Percentiles rank a stretch among this genome's conserved stretches.
Conservation (phyloP, 1,140 invertebrate species). For the Lethrus apterus region DNA sequence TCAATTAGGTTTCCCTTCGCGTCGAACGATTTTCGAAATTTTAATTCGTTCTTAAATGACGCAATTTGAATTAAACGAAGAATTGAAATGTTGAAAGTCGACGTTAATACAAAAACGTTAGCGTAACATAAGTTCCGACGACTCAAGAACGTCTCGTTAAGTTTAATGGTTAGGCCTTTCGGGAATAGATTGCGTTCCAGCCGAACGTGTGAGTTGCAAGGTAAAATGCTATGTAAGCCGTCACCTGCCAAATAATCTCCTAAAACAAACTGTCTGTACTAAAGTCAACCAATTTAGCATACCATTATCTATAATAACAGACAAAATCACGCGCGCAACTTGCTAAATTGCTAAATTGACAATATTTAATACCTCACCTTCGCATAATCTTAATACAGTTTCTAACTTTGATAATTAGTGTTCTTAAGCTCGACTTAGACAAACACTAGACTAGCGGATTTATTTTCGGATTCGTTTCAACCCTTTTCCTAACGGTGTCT, state of each 20-base stretch:
- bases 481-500: conserved; percentile 9
- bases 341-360: conserved; percentile 35
- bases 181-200: no score
- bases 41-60: no score
- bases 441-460: conserved; percentile 35
- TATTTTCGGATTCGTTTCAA: conserved; percentile 26
- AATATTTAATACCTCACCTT: conserved; percentile 34
- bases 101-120: no score
- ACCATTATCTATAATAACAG: conserved; percentile 38
- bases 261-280: conserved; percentile 30
- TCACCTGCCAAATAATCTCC: conserved; percentile 35
- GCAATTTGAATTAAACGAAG: no score
- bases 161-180: no score
- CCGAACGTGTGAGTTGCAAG: no score
- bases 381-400: conserved; percentile 39
- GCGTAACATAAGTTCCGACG: no score
- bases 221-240: conserved; percentile 26
- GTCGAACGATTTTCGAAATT: no score
- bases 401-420: conserved; percentile 39
- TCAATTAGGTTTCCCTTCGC: no score
- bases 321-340: conserved; percentile 30
- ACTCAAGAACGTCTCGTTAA: no score
- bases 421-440: conserved; percentile 37
- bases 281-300: conserved; percentile 38
- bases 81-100: no score